Conservation (phyloP, 1,140 invertebrate genomes). For the Galleria mellonella region DNA sequence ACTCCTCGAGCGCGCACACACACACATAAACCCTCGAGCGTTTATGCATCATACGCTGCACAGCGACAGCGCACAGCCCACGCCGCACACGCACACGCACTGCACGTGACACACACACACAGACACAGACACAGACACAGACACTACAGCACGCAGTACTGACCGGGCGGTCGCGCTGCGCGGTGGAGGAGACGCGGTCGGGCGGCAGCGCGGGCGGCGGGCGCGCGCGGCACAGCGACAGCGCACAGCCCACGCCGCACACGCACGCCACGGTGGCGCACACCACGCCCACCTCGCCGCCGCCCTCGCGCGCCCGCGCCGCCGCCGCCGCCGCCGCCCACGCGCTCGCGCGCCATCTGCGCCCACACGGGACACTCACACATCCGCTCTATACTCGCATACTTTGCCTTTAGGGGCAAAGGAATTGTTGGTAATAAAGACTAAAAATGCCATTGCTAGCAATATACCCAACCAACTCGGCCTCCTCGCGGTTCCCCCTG, state of each 20-base stretch:
- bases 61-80: slow-evolving; percentile 76
- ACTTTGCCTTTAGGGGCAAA: no score
- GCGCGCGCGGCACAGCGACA: slow-evolving; percentile 68
- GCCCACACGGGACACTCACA: no score
- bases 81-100: slow-evolving; percentile 77
- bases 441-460: no score
- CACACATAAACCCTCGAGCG: no score
- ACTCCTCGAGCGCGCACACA: no score
- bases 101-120: slow-evolving; percentile 80
- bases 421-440: no score
- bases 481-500: no score
- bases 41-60: no score
- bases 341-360: slow-evolving; percentile 23
- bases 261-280: slow-evolving; percentile 78
- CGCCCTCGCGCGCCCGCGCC: slow-evolving; percentile 55
- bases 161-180: slow-evolving; percentile 29
- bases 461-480: no score
- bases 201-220: slow-evolving; percentile 32
- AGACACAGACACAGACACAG: no score
- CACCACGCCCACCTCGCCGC: slow-evolving; percentile 79
- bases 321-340: slow-evolving; percentile 17
- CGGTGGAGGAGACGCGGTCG: slow-evolving; percentile 51
- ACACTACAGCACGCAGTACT: no score
- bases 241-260: slow-evolving; percentile 77
- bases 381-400: no score